Conservation (phyloP, 2,888 invertebrate genomes). For the Rhamnusium bicolor region DNA sequence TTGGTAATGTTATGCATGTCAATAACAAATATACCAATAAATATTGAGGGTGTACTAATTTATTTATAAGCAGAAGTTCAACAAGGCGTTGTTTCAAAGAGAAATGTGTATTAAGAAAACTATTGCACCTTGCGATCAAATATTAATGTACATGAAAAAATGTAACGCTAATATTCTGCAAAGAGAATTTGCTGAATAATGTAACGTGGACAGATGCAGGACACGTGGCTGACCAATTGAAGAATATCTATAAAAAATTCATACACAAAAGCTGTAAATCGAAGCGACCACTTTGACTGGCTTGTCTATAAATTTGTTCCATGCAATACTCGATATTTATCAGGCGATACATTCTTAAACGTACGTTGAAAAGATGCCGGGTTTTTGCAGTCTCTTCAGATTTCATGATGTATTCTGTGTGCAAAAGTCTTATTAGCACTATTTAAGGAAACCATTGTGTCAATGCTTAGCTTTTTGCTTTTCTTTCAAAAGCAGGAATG, state of each 20-base stretch:
- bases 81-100: neutral
- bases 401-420: conserved; percentile 67
- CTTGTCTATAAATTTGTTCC: conserved; percentile 65
- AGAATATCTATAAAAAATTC: conserved; percentile 52
- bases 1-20: no score
- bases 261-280: conserved; percentile 60
- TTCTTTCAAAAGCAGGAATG: conserved; percentile 61
- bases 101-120: neutral
- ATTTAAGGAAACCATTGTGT: conserved; percentile 66
- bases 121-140: conserved; percentile 54
- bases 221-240: conserved; percentile 59
- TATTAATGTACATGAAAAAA: conserved; percentile 52
- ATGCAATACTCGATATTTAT: conserved; percentile 57
- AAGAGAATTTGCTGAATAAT: conserved; percentile 56
- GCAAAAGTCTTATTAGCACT: conserved; percentile 66
- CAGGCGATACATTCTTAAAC: conserved; percentile 61
- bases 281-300: conserved; percentile 54
- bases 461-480: conserved; percentile 63
- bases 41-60: neutral
- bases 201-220: conserved; percentile 62
- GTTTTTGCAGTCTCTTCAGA: conserved; percentile 64
- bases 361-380: conserved; percentile 62
- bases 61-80: neutral
- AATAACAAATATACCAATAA: neutral
- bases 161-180: conserved; percentile 42